phyloP scores from a whole-genome alignment of 1,140 invertebrate species.

The Eufriesea mexicana region DNA sequence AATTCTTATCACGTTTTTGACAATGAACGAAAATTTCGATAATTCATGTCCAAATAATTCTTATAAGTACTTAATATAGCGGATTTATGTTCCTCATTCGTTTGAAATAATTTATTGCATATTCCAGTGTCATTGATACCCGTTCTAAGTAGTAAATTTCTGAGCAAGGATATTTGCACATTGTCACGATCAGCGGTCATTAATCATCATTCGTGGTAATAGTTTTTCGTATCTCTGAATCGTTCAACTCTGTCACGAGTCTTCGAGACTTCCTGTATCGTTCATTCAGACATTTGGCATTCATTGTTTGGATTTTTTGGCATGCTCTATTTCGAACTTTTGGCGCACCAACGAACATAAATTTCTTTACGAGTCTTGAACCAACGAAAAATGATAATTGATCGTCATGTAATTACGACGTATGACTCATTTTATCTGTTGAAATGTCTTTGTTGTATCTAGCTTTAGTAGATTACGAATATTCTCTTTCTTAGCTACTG shows the following conservation, averaged over 20 bases:
- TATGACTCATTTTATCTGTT: neutral
- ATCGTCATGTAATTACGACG: neutral
- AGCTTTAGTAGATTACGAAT: no score
- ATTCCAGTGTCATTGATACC: neutral
- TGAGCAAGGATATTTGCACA: neutral
- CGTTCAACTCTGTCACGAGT: neutral
- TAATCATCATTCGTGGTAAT: conserved; percentile 22
- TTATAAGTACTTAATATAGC: no score
- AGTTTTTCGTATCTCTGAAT: neutral
- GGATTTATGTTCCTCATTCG: no score
- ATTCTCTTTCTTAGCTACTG: neutral
- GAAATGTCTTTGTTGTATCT: neutral
- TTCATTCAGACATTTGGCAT: no score
- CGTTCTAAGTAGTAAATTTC: neutral
- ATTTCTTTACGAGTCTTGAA: neutral
- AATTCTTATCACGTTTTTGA: neutral
- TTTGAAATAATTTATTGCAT: no score
- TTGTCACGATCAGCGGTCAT: conserved; percentile 31
- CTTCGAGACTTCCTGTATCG: no score
- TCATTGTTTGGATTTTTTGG: no score
- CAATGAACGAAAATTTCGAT: no score
- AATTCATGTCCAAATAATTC: no score
- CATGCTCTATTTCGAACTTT: neutral
- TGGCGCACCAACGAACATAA: neutral
- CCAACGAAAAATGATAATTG: neutral